phyloP scores from a whole-genome alignment of 2,888 invertebrate genomes.

The Hydraecia micacea region DNA sequence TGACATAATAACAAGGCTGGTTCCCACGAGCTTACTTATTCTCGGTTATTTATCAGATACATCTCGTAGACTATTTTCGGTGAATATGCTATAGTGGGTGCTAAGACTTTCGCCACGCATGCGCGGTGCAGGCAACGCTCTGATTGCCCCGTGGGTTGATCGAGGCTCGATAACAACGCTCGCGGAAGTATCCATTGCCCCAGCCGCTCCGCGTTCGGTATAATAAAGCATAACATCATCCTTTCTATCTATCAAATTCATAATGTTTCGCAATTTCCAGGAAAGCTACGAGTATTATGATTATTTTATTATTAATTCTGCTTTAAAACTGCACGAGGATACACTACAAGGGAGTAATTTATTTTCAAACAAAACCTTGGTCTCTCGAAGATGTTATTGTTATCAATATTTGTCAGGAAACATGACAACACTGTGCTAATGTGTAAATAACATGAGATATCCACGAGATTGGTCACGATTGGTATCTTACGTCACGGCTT shows the following conservation, averaged over 20 bases:
- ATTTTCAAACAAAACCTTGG: constrained; percentile 55
- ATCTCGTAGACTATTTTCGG: constrained; percentile 57
- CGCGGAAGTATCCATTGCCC: constrained; percentile 72
- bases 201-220: constrained; percentile 52
- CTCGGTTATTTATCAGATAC: constrained; percentile 44
- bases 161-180: constrained; percentile 71
- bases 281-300: constrained; percentile 55
- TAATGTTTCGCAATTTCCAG: constrained; percentile 66
- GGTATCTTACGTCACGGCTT: constrained; percentile 77
- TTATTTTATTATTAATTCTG: constrained; percentile 47
- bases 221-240: constrained; percentile 66
- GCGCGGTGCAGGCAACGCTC: constrained; percentile 73
- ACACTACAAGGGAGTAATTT: constrained; percentile 1
- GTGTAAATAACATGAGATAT: constrained; percentile 71
- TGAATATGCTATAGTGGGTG: constrained; percentile 56
- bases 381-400: constrained; percentile 41
- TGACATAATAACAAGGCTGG: constrained; percentile 43
- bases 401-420: constrained; percentile 72
- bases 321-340: constrained; percentile 24
- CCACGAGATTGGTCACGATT: constrained; percentile 73
- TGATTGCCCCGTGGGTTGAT: constrained; percentile 74
- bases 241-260: constrained; percentile 63
- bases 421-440: constrained; percentile 66
- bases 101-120: constrained; percentile 70
- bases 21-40: constrained; percentile 58